phyloP scores from a whole-genome alignment of 2,888 invertebrate genomes.

The Philereme transversata region DNA sequence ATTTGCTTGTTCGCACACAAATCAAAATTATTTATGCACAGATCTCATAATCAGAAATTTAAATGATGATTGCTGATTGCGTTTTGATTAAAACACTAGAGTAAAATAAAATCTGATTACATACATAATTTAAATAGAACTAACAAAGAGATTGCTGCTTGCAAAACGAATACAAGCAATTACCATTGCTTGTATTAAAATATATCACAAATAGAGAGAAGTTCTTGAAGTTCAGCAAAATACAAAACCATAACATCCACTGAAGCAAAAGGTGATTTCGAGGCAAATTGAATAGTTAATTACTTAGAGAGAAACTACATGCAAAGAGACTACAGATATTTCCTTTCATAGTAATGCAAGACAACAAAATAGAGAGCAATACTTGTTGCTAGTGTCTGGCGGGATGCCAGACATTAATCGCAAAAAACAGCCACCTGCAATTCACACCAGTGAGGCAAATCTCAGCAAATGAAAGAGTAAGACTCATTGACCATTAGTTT shows the following conservation, averaged over 20 bases:
- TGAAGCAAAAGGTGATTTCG: neutral
- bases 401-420: conserved; percentile 56
- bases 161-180: neutral
- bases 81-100: neutral
- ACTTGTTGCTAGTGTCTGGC: conserved; percentile 59
- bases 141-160: too few species aligned
- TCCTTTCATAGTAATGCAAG: conserved; percentile 34
- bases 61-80: neutral
- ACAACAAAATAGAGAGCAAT: conserved; percentile 34
- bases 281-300: conserved; percentile 2
- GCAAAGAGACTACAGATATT: conserved; percentile 27
- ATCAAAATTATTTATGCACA: conserved; percentile 3
- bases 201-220: neutral
- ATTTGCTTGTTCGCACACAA: conserved; percentile 6
- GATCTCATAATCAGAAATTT: neutral
- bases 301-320: conserved; percentile 1
- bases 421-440: conserved; percentile 56
- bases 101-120: neutral
- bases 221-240: neutral
- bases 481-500: conserved; percentile 8
- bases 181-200: neutral
- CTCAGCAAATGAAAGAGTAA: conserved; percentile 36
- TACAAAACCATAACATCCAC: neutral
- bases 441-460: conserved; percentile 46
- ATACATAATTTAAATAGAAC: neutral